Evolutionary conservation across 2,888 invertebrate species (phyloP), one percentile per base, ranked within the genome.

Genomic region (Miltochrista miniata): DNA sequence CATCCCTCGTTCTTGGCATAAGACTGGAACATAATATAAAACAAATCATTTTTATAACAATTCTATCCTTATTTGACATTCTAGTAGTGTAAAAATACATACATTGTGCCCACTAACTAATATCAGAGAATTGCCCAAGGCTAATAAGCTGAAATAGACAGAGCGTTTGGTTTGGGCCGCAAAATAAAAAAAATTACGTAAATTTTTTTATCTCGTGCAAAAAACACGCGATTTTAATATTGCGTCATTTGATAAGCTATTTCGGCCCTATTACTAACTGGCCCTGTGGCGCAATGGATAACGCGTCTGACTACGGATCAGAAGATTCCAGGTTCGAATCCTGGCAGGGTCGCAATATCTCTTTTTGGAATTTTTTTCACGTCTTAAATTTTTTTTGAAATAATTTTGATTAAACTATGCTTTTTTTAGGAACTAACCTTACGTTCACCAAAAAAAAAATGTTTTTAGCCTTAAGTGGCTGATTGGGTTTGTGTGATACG

Each of bases 1-100:
- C 98, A 98, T 29, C 97, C 97, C 89, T 97, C 97, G 70, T 95
- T 96, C 84, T 96, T 96, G 34, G 96, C 94, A 72, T 95, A 96
- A 0, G 97, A 96, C 98, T 98, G 93, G 51, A 94, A 95, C 59
- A 72, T 66, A 74, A 35, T n/a, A 38, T 68, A 70, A 1, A 24
- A 33, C n/a, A 29, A 9, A 7, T 13, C n/a, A 36, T 14, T 9
- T 29, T 15, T 34, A 33, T 34, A 24, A 24, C 18, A 24, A 24
- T 24, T 24, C 2, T 24, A 24, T 24, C 18, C 5, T 24, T 24
- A 24, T 41, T 41, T 40, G 13, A 29, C 8, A 39, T 12, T 5
- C 18, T 24, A 24, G 18, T 5, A 24, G 18, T 24, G 18, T n/a
- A 24, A 24, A 24, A 24, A 24, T 24, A 24, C 18, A 4, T 24